Base-by-base conservation (phyloP, 2,113 vertebrate species). In the Albula goreensis region DNA sequence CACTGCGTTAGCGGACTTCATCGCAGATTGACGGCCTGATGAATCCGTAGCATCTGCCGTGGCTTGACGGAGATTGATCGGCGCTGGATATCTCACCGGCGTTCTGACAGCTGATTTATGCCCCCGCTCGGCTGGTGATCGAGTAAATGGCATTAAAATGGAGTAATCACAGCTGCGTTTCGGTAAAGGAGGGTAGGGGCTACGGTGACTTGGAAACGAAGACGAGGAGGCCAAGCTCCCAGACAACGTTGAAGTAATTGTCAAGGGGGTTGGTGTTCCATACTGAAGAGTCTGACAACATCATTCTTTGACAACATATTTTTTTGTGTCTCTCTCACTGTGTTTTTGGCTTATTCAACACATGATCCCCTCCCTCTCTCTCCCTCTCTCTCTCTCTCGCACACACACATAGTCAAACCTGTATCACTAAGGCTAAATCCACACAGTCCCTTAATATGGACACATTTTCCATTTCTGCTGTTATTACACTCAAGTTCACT, bases 371-470 rank as follows among this genome's bases (percentile, higher is more conserved):
- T 83, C 12, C 53, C 70, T 82, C 49, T 6, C 41, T 49, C 83
- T 80, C 63, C 57, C 83, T 17, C 50, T 93, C 31, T 41, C 31
- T 41, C 1, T 41, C 31, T 41, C 31, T 41, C 31, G 1, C 31
- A 41, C 31, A 41, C 91, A 90, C 86, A 89, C 89, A 91, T 89
- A 88, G 91, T 86, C 88, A 91, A 91, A 93, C 92, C 92, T 92
- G 92, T 91, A 19, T 84, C 91, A 88, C 91, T 93, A 91, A 95
- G 93, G 31, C 31, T 90, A 92, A 90, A 92, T 91, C 89, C 90
- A 88, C 92, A 85, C 87, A 88, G 85, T 90, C 94, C 93, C 95
- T 95, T 93, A 93, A 95, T 41, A 41, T 41, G 31, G 31, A 41
- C 31, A 41, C 31, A 41, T 41, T 41, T 41, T 41, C 31, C 31